Conservation (phyloP, 2,888 invertebrate genomes). For the Eristalis tenax region DNA sequence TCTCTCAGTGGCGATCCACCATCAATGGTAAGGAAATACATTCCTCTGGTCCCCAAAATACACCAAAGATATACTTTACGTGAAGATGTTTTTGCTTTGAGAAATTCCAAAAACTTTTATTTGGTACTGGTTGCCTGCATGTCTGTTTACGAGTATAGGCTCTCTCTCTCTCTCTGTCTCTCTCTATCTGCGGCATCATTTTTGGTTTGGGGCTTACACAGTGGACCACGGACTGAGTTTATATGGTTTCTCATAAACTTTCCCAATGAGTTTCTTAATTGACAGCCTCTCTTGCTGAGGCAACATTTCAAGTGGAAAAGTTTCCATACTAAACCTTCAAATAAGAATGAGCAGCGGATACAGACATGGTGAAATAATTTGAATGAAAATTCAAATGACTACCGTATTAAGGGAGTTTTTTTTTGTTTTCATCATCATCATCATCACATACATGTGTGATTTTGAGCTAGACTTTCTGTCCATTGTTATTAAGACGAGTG, state of each 20-base stretch:
- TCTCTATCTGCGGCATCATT: constrained; percentile 7
- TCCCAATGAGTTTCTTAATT: constrained; percentile 72
- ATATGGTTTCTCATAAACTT: constrained; percentile 68
- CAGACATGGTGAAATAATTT: constrained; percentile 67
- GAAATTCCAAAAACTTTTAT: constrained; percentile 66
- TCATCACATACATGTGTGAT: background rate
- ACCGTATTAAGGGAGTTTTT: background rate
- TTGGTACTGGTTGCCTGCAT: constrained; percentile 45
- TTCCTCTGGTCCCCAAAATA: constrained; percentile 41
- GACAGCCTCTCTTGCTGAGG: constrained; percentile 66
- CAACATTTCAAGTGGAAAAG: constrained; percentile 58
- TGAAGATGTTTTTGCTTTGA: constrained; percentile 70
- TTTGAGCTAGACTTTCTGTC: too few relatives aligned
- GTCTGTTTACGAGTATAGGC: constrained; percentile 57
- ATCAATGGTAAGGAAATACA: constrained; percentile 65
- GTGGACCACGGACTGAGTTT: constrained; percentile 50
- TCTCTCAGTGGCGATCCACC: constrained; percentile 21
- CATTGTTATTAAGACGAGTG: too few relatives aligned
- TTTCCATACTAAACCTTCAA: constrained; percentile 26
- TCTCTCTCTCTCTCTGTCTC: background rate
- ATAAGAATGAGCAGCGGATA: constrained; percentile 30
- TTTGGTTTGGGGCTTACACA: constrained; percentile 40
- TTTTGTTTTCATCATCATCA: background rate
- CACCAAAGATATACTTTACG: constrained; percentile 63
- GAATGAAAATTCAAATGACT: constrained; percentile 67